Evolutionary conservation across 2,888 invertebrate genomes (phyloP).

Genomic region (Netelia virgata): DNA sequence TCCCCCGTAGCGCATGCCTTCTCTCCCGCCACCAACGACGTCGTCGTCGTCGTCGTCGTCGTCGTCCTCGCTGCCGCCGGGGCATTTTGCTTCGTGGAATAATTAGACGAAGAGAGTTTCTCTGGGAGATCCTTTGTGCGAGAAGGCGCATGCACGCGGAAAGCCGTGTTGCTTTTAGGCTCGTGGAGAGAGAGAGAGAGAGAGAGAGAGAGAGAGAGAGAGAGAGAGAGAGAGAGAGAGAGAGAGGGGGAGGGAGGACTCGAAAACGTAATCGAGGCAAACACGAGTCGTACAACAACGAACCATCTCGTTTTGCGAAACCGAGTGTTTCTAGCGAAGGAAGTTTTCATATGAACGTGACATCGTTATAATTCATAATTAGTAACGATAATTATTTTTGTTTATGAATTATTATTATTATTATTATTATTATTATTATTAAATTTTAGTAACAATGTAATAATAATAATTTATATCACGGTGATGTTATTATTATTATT

Average conservation of each 20-base stretch:
- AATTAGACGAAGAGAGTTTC: conserved; percentile 66
- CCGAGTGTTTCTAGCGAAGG: background rate
- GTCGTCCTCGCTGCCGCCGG: conserved; percentile 33
- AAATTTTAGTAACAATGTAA: no score
- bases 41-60: no score
- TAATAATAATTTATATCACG: no score
- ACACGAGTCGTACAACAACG: conserved; percentile 21
- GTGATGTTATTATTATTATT: no score
- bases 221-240: conserved; percentile 7
- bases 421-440: no score
- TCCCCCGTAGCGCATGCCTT: conserved; percentile 10
- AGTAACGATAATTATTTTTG: background rate
- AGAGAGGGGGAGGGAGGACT: background rate
- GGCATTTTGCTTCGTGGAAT: conserved; percentile 63
- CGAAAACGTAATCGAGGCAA: conserved; percentile 49
- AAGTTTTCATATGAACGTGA: conserved; percentile 11
- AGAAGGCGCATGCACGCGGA: conserved; percentile 35
- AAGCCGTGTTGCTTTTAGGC: conserved; percentile 37
- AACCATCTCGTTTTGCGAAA: conserved; percentile 16
- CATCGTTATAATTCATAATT: background rate
- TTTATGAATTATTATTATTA: no score
- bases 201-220: no score
- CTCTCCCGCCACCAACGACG: conserved; percentile 12
- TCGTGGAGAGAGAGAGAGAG: no score
- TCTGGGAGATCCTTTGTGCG: conserved; percentile 59